Evolutionary conservation across 1,140 invertebrate species (phyloP).

Genomic region (Drosophila oshimai): DNA sequence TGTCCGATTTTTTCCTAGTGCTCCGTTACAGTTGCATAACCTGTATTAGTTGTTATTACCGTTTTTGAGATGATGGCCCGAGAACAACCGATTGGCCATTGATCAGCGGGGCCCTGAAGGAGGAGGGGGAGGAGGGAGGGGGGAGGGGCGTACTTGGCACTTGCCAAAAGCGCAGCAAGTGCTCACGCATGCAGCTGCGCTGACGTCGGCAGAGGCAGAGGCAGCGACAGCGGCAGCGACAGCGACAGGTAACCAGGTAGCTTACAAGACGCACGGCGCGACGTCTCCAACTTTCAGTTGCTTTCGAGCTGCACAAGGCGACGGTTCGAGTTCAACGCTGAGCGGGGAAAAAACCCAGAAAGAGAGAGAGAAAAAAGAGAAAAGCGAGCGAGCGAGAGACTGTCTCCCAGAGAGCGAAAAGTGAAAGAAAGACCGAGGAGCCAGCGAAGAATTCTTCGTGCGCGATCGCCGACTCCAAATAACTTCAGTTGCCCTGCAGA

Average conservation of each 20-base stretch:
- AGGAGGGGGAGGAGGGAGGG: not conserved
- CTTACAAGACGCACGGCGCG: slow-evolving; percentile 71
- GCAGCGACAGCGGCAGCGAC: slow-evolving; percentile 1
- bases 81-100: slow-evolving; percentile 52
- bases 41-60: slow-evolving; percentile 80
- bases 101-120: slow-evolving; percentile 42
- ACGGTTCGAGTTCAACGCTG: slow-evolving; percentile 45
- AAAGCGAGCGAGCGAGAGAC: not conserved
- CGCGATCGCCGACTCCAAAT: slow-evolving; percentile 13
- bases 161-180: slow-evolving; percentile 72
- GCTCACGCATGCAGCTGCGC: slow-evolving; percentile 39
- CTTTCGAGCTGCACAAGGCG: slow-evolving; percentile 72
- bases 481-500: slow-evolving; percentile 53
- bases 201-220: slow-evolving; percentile 2
- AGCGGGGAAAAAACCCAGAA: not conserved
- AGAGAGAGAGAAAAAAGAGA: not conserved
- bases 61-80: slow-evolving; percentile 56
- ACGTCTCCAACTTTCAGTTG: slow-evolving; percentile 66
- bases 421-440: slow-evolving; percentile 49
- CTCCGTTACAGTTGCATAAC: slow-evolving; percentile 69
- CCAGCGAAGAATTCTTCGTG: slow-evolving; percentile 7
- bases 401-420: slow-evolving; percentile 34
- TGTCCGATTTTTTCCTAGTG: slow-evolving; percentile 7
- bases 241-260: slow-evolving; percentile 26
- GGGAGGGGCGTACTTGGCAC: slow-evolving; percentile 3